A percentile compares a stretch with the other conserved stretches of the same genome.
phyloP scores from a whole-genome alignment of 1,140 invertebrate genomes.

The Drosophila kepulauana region DNA sequence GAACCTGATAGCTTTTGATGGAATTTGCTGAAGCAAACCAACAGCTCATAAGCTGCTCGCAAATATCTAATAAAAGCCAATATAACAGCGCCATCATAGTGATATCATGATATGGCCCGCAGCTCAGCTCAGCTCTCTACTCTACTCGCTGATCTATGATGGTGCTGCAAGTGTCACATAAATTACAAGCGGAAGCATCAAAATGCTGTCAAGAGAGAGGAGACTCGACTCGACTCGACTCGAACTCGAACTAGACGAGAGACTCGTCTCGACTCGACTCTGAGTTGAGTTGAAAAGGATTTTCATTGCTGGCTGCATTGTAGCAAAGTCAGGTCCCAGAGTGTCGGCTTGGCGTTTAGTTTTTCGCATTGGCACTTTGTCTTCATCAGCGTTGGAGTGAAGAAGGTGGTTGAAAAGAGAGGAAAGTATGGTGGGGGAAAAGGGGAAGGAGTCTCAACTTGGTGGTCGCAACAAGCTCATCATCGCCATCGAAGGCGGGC shows the following conservation, averaged over 20 bases:
- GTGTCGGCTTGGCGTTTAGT: constrained; percentile 70
- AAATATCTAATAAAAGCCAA: constrained; percentile 68
- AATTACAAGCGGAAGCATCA: constrained; percentile 82
- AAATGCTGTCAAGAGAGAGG: constrained; percentile 69
- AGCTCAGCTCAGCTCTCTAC: constrained; percentile 24
- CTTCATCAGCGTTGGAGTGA: constrained; percentile 58
- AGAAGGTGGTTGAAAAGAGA: too few relatives aligned
- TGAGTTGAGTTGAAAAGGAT: constrained; percentile 58
- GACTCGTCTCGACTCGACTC: constrained; percentile 28
- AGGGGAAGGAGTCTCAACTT: not conserved
- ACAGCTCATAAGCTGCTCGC: constrained; percentile 45
- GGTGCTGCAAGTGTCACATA: constrained; percentile 80
- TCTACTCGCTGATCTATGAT: constrained; percentile 67
- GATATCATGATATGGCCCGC: constrained; percentile 47
- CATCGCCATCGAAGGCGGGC: constrained; percentile 72
- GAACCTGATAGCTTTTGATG: constrained; percentile 58
- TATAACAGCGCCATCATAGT: constrained; percentile 33
- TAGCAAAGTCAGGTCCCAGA: constrained; percentile 41
- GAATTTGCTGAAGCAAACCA: constrained; percentile 67
- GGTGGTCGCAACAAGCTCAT: constrained; percentile 76
- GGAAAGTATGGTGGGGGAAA: too few relatives aligned
- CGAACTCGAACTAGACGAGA: constrained; percentile 6
- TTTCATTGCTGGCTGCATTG: constrained; percentile 66
- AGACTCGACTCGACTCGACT: constrained; percentile 32
- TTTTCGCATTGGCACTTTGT: constrained; percentile 78